Evolutionary conservation across 2,797 vertebrate genomes (phyloP).

Genomic region (Crypturellus tataupa): DNA sequence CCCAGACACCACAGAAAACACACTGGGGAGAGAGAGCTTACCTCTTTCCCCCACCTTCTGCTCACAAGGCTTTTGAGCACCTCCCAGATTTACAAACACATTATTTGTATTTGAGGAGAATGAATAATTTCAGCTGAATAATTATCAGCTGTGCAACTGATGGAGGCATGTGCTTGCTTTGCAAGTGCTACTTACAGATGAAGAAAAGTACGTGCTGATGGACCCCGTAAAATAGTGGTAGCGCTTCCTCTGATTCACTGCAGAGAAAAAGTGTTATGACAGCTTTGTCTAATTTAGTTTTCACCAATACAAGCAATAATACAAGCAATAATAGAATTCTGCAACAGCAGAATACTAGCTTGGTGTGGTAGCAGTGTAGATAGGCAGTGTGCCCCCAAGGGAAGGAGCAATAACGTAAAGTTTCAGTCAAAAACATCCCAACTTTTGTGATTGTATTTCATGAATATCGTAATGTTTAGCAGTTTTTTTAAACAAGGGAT

Average conservation of each 20-base stretch:
- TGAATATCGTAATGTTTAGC: neutral
- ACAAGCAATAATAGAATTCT: fast-evolving
- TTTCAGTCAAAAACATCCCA: neutral
- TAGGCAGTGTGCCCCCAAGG: neutral
- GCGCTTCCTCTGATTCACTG: neutral
- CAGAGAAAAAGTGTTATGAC: neutral
- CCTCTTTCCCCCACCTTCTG: neutral
- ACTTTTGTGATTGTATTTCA: neutral
- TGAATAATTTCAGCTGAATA: neutral
- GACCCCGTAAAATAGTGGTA: neutral
- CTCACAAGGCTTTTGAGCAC: neutral
- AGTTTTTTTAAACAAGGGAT: neutral
- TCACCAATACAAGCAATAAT: neutral
- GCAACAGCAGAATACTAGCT: neutral
- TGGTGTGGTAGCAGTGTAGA: neutral
- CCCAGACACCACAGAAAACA: neutral
- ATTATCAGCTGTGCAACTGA: neutral
- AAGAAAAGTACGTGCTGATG: neutral
- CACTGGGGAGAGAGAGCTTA: neutral
- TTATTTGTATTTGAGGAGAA: neutral
- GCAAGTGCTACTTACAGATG: neutral
- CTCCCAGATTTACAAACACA: neutral
- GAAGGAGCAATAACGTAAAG: neutral
- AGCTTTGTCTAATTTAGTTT: neutral
- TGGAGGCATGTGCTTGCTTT: neutral